Conservation (phyloP, 1,140 invertebrate species). For the Monomorium pharaonis region DNA sequence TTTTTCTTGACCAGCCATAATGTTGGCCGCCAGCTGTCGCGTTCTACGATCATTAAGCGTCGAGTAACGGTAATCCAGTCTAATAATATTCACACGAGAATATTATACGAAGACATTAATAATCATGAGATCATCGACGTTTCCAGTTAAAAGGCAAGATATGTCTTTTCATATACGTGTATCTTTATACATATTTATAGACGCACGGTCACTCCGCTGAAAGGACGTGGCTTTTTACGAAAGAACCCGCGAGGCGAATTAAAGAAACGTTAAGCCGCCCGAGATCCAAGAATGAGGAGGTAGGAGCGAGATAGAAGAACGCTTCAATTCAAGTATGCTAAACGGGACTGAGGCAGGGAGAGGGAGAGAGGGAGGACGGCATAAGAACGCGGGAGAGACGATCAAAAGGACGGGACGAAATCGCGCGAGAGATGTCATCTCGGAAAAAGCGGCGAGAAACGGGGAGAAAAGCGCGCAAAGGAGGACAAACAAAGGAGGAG, state of each 20-base stretch:
- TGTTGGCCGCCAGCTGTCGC: slow-evolving; percentile 3
- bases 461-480: slow-evolving; percentile 35
- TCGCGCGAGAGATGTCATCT: not conserved
- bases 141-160: not conserved
- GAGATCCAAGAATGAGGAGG: not conserved
- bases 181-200: slow-evolving; percentile 46
- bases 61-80: slow-evolving; percentile 12
- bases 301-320: not conserved
- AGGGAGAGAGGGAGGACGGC: not conserved
- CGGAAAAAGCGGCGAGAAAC: slow-evolving; percentile 9
- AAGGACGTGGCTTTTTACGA: not conserved
- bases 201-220: not conserved
- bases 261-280: not conserved
- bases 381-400: not conserved
- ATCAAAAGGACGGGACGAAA: not conserved
- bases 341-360: not conserved
- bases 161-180: not conserved
- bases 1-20: slow-evolving; percentile 35
- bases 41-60: slow-evolving; percentile 1
- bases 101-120: slow-evolving; percentile 26
- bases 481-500: slow-evolving; percentile 46
- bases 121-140: slow-evolving; percentile 36
- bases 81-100: not conserved
- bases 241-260: not conserved
- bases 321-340: not conserved